Evolutionary conservation across 1,140 invertebrate species (phyloP), one percentile per base, ranked within the genome.

Genomic region (Drosophila nigrodunni): DNA sequence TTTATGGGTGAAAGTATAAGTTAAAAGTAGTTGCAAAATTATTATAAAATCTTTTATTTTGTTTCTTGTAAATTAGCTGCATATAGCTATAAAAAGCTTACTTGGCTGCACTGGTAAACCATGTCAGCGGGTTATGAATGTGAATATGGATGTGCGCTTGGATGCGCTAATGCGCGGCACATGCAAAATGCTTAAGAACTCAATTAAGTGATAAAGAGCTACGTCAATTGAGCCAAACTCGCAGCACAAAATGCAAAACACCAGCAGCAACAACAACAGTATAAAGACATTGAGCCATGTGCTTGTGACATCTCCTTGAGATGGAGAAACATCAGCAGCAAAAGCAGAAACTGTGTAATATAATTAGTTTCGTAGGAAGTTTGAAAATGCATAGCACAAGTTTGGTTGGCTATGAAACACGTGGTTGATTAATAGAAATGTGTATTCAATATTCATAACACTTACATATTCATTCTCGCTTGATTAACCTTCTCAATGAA

Each of bases 131-230:
- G 18, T 18, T 52, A 37, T 62, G 66, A n/a, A 49, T 76, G 54
- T 69, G 68, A n/a, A 30, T 52, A 37, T 62, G 66, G 15, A 49
- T 76, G 54, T 69, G 75, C 58, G 76, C 72, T 78, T 78, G 66
- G 72, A 37, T 78, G 77, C 73, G 47, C 68, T 65, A 64, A 71
- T 75, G 68, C 57, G 61, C 47, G 39, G 39, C 69, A 65, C 72
- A 62, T 74, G 72, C 72, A 55, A 58, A 58, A 71, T 76, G 69
- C 70, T 77, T 77, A 77, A 79, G 74, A 79, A 79, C 77, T 79
- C 77, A 79, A 79, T 79, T 79, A 79, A 69, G 77, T 74, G 74
- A 64, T 60, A 64, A 79, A 77, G 59, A 60, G 77, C 74, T 43
- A 64, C 71, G 50, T 57, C 66, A 69, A 74, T 74, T 62, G 43